Conservation (phyloP, 2,797 vertebrate genomes). For the Xerus rutilus region DNA sequence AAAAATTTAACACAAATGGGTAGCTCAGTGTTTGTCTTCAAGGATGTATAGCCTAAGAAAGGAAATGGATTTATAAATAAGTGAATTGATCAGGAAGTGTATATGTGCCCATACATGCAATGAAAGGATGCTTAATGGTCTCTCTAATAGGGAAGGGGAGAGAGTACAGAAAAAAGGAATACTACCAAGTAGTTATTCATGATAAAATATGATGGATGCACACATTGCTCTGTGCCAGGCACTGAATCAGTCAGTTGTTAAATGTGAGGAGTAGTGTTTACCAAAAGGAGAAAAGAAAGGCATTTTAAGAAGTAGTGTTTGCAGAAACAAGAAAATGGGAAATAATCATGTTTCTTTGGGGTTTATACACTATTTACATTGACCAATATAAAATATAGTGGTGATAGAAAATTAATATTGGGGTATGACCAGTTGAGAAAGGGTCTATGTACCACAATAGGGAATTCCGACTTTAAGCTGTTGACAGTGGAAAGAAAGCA, state of each 20-base stretch:
- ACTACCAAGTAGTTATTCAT: neutral
- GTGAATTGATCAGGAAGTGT: neutral
- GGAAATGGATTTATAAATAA: conserved; percentile 12
- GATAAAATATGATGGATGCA: neutral
- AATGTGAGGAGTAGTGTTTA: conserved; percentile 7
- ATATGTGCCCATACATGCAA: neutral
- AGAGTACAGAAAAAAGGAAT: conserved; percentile 45
- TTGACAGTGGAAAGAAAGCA: neutral
- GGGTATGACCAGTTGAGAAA: neutral
- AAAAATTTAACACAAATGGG: conserved; percentile 6
- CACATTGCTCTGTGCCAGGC: conserved; percentile 2
- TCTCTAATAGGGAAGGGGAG: neutral
- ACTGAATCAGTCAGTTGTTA: neutral
- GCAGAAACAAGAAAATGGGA: neutral
- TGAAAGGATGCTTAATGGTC: neutral
- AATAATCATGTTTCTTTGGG: neutral
- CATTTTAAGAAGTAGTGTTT: neutral
- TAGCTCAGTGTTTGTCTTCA: neutral
- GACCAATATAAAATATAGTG: neutral
- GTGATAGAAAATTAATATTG: neutral
- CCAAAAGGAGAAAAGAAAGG: neutral
- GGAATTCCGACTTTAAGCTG: neutral
- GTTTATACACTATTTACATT: neutral
- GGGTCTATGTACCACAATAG: neutral
- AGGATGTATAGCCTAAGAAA: neutral